Base-by-base conservation (phyloP, 2,113 vertebrate genomes). In the Probosciger aterrimus region DNA sequence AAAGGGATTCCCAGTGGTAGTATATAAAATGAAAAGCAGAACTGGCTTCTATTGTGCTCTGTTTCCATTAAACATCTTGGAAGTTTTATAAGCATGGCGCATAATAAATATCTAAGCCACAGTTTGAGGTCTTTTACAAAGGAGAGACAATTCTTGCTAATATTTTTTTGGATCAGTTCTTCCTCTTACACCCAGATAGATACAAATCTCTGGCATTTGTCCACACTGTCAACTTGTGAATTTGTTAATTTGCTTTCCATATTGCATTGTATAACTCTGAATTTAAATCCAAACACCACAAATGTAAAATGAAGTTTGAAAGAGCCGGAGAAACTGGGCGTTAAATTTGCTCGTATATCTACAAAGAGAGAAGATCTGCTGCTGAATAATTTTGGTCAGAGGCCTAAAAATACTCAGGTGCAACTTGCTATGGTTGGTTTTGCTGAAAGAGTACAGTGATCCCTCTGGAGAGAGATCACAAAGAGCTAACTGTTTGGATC, bases 11-110 rank as follows among this genome's bases (percentile, higher is more conserved):
- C 88, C 96, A 92, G 46, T 93, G 95, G 96, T 93, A 82, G 74
- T 85, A 55, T 92, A 87, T 96, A 92, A 96, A 97, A 97, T 87
- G 77, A 95, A 96, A 96, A 97, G 88, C 96, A 97, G 95, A 97
- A 74, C 88, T 88, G 91, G 83, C 78, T 96, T 92, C 95, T 94
- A 86, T 94, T 96, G 91, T 96, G 81, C 81, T 76, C 80, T 69
- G 62, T 96, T 97, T 97, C 95, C 95, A 95, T 93, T 92, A 88
- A 76, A 86, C 92, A 62, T 90, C 85, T 96, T 94, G 86, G 90
- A 94, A 94, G 75, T 93, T 97, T 95, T 96, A 92, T 96, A 92
- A 74, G 86, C 15, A 22, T 10, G 16, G 43, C 9, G 41, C 74
- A 67, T 94, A 96, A 97, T 95, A 95, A 97, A 96, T 95, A 93